Base-by-base conservation (phyloP, 35 echinoderm and acorn worm genomes). In the Lytechinus pictus region DNA sequence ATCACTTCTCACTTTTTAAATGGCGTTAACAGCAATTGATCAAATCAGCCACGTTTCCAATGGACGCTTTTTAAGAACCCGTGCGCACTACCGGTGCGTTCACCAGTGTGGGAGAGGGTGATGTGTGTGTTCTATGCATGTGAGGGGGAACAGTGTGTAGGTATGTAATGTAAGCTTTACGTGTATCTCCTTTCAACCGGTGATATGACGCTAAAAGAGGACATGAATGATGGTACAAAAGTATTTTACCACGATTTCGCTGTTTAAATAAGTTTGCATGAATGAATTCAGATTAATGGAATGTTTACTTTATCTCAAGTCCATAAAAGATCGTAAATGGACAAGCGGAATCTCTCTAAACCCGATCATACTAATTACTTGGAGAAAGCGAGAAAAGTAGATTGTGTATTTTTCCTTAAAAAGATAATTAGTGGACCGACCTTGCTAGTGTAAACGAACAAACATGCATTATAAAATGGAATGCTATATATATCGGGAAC, bases 1-100 rank as follows among this genome's bases (percentile, higher is more conserved):
- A 90, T 54, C 88, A 54, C 10, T 54, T 52, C 88, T 54, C 88
- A 90, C 88, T 90, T 90, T 90, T 90, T 90, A 52, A 90, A 90
- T 44, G 52, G 88, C 88, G 29, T 90, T 90, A 52, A 90, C 88
- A 90, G 33, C 88, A 90, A 90, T 52, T 90, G 88, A 52, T 44
- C 88, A 33, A 90, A 33, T 90, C 88, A 52, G 28, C 88, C 29
- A 90, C 88, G 88, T 90, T 90, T 90, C 10, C 33, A 52, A 90
- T 52, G 28, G 28, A 90, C 0, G 88, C 16, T 16, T 24, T 44
- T 79, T 79, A 14, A 79, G 66, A 79, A 79, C 66, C 66, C 66
- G 66, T 79, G 66, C 66, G 66, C 66, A 79, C 66, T 19, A 79
- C 66, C 66, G 19, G 66, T 24, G 66, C 66, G 66, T 79, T 16